These are phyloP conservation scores for Rhinogobio ventralis DNA, from an alignment of 2,797 vertebrate genomes.

Conservation along the genomic window DNA sequence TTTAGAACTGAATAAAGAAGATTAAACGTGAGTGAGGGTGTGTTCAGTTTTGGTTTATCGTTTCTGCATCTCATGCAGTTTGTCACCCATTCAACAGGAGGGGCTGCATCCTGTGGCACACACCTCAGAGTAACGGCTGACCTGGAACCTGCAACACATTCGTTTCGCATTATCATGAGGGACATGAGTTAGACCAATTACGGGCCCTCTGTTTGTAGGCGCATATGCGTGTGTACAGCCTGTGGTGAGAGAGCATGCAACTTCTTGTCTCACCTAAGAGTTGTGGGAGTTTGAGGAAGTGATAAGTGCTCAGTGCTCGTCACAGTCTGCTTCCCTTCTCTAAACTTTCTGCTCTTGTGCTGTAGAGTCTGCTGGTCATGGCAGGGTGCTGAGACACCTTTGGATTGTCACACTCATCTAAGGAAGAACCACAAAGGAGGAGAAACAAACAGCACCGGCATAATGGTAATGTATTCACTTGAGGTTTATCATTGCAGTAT, in stretches of 20 bases:
- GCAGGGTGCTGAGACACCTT: slow-evolving; percentile 28
- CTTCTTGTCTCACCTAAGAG: slow-evolving; percentile 44
- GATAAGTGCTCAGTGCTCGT: slow-evolving; percentile 19
- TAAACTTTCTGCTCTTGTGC: slow-evolving; percentile 10
- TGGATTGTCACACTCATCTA: slow-evolving; percentile 28
- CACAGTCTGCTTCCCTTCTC: slow-evolving; percentile 40
- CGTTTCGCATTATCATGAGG: neutral
- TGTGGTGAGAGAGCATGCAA: neutral
- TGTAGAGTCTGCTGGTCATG: slow-evolving; percentile 46
- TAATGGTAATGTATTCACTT: slow-evolving; percentile 46
- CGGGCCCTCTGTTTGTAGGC: slow-evolving; percentile 16
- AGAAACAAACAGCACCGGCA: slow-evolving; percentile 19
- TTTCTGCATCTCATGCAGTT: neutral
- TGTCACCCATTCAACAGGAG: neutral
- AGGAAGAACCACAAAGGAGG: slow-evolving; percentile 7
- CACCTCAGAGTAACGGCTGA: slow-evolving; percentile 10
- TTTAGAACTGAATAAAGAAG: neutral
- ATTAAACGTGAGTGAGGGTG: neutral
- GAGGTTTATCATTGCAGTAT: neutral
- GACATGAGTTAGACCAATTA: neutral
- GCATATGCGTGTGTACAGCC: slow-evolving; percentile 28
- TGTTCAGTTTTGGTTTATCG: neutral
- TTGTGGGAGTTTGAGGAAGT: slow-evolving; percentile 79
- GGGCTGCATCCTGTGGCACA: slow-evolving; percentile 30
- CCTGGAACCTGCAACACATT: neutral